Conservation (phyloP, 2,888 invertebrate species). For the Agonopterix subpropinquella region DNA sequence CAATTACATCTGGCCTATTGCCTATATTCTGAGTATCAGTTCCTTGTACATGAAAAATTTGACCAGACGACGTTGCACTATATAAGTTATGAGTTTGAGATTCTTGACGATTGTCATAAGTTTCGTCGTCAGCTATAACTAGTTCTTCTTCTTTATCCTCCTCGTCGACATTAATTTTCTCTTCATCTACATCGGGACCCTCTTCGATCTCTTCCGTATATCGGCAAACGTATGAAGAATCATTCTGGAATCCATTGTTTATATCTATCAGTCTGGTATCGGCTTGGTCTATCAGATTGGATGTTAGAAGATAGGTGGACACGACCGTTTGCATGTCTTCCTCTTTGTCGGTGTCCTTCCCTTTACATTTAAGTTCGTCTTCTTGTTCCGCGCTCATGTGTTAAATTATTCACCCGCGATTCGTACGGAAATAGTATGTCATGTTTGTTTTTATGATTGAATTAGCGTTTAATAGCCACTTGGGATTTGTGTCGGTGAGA, state of each 20-base stretch:
- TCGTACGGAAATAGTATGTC: slow-evolving; percentile 50
- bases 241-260: slow-evolving; percentile 20
- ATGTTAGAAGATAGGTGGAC: slow-evolving; percentile 32
- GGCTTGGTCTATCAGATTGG: slow-evolving; percentile 38
- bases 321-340: slow-evolving; percentile 61
- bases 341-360: slow-evolving; percentile 11
- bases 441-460: slow-evolving; percentile 72
- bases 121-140: slow-evolving; percentile 34
- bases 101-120: not conserved
- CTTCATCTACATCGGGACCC: slow-evolving; percentile 26
- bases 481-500: slow-evolving; percentile 35
- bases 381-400: slow-evolving; percentile 55
- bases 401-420: slow-evolving; percentile 36
- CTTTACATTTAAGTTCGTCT: slow-evolving; percentile 18
- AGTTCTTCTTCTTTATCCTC: slow-evolving; percentile 44
- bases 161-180: slow-evolving; percentile 51
- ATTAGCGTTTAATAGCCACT: slow-evolving; percentile 56
- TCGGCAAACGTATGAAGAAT: slow-evolving; percentile 19
- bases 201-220: slow-evolving; percentile 15
- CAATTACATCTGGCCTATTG: too few species aligned
- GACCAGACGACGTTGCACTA: slow-evolving; percentile 3
- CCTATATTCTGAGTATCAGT: too few species aligned
- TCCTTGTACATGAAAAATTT: too few species aligned
- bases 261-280: slow-evolving; percentile 34
- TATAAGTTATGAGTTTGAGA: slow-evolving; percentile 7